phyloP scores from a whole-genome alignment of 2,888 invertebrate species.

The Chironomus riparius region DNA sequence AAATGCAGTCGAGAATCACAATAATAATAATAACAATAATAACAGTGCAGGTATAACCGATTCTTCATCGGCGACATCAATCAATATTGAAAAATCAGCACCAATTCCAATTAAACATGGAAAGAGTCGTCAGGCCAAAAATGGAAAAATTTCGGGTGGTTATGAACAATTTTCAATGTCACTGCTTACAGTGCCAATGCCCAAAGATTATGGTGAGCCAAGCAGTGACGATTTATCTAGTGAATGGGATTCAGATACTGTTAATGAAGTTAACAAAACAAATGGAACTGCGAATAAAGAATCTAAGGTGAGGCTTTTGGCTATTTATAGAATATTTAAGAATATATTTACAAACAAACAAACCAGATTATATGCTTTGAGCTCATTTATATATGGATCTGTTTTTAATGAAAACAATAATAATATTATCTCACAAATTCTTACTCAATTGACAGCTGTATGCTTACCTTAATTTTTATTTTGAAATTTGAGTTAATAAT shows the following conservation, averaged over 20 bases:
- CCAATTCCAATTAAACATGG: conserved; percentile 27
- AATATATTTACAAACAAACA: no score
- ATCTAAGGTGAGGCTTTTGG: conserved; percentile 20
- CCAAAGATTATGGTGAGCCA: conserved; percentile 77
- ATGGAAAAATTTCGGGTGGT: conserved; percentile 41
- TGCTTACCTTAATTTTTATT: not conserved
- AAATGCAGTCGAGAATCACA: not conserved
- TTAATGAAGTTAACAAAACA: not conserved
- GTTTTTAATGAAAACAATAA: no score
- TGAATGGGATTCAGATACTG: conserved; percentile 81
- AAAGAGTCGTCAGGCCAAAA: conserved; percentile 35
- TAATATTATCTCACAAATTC: no score
- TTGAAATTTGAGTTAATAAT: not conserved
- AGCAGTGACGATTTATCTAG: conserved; percentile 85
- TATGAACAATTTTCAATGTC: conserved; percentile 69
- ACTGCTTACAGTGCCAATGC: conserved; percentile 64
- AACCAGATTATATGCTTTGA: no score
- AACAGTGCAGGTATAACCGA: conserved; percentile 3
- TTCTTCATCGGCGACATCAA: not conserved
- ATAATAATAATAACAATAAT: conserved; percentile 14
- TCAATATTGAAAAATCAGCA: not conserved
- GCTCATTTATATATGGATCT: no score
- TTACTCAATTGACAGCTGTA: no score
- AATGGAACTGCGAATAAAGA: conserved; percentile 14
- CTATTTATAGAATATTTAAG: no score